phyloP scores from a whole-genome alignment of 1,140 invertebrate genomes.

The Trinorchestia longiramus region DNA sequence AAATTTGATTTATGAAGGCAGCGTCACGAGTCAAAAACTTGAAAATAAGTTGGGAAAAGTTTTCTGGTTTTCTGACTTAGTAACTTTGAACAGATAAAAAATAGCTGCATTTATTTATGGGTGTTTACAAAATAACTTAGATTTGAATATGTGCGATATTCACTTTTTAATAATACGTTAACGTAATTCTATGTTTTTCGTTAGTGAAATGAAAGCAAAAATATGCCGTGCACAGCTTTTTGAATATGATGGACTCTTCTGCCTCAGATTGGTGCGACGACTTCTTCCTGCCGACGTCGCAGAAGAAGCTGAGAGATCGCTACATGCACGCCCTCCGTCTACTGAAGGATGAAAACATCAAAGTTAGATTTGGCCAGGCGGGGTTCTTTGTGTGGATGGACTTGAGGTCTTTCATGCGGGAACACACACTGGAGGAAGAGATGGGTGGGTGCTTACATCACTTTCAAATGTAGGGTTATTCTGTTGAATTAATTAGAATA shows the following conservation, averaged over 20 bases:
- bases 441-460: not conserved
- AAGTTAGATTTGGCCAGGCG: constrained; percentile 8
- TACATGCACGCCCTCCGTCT: not conserved
- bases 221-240: not conserved
- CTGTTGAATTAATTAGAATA: no score
- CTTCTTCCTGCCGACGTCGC: not conserved
- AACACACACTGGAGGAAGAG: not conserved
- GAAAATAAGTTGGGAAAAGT: no score
- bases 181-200: not conserved
- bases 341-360: not conserved
- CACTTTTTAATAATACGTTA: not conserved
- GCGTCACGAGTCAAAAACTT: no score
- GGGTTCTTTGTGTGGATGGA: constrained; percentile 53
- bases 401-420: constrained; percentile 10
- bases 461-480: no score
- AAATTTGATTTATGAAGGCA: no score
- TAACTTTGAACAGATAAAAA: no score
- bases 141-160: not conserved
- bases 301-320: not conserved
- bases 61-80: no score
- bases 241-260: not conserved
- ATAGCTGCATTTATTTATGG: no score
- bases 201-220: not conserved
- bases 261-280: constrained; percentile 36
- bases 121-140: not conserved